Conservation (phyloP, 2,113 vertebrate species). For the Pleuronectes platessa region DNA sequence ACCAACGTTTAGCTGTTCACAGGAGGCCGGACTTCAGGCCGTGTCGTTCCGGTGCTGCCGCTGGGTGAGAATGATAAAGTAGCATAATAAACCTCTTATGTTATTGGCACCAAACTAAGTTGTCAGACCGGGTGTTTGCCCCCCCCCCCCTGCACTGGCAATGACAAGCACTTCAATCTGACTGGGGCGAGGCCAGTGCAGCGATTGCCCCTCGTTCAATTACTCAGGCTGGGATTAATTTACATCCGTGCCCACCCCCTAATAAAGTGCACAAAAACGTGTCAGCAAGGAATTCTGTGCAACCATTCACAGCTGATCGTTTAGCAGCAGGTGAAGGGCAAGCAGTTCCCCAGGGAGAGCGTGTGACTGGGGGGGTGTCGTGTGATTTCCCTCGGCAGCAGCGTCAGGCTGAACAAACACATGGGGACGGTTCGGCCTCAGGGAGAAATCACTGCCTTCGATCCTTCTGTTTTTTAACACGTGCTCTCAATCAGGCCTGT, state of each 20-base stretch:
- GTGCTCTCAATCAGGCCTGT: slow-evolving; percentile 19
- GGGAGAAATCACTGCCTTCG: neutral
- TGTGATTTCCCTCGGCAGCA: slow-evolving; percentile 60
- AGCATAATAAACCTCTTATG: slow-evolving; percentile 44
- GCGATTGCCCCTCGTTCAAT: slow-evolving; percentile 61
- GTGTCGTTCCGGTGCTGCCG: neutral
- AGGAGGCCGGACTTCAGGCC: neutral
- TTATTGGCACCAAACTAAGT: slow-evolving; percentile 54
- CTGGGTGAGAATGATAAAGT: slow-evolving; percentile 32
- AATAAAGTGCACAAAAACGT: slow-evolving; percentile 48
- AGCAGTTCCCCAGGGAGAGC: slow-evolving; percentile 19
- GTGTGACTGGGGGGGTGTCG: slow-evolving; percentile 17
- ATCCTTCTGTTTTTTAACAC: neutral
- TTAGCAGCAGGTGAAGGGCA: slow-evolving; percentile 34
- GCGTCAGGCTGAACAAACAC: slow-evolving; percentile 23
- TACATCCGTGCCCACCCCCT: slow-evolving; percentile 44
- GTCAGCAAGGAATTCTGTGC: slow-evolving; percentile 31
- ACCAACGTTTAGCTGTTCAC: slow-evolving; percentile 6
- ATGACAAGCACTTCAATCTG: slow-evolving; percentile 56
- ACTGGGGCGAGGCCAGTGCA: slow-evolving; percentile 7
- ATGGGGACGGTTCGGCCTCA: neutral
- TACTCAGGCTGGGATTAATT: slow-evolving; percentile 67
- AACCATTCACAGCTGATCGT: slow-evolving; percentile 40
- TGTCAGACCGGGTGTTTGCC: slow-evolving; percentile 34
- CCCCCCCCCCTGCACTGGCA: slow-evolving; percentile 16